These are phyloP conservation scores for Lithobates pipiens DNA, from an alignment of 2,797 vertebrate genomes.

Conservation along the genomic window DNA sequence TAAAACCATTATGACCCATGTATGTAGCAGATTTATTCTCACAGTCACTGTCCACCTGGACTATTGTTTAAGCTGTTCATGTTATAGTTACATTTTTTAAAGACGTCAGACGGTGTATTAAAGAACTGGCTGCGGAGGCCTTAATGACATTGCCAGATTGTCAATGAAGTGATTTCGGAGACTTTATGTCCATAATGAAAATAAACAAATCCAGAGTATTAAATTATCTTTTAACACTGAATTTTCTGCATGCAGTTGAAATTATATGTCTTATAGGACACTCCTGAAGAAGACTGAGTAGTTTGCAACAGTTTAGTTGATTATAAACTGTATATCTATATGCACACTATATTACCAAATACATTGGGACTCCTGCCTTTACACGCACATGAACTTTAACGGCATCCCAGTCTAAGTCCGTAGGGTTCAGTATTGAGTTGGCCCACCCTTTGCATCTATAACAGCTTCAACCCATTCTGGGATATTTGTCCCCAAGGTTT, in stretches of 20 bases:
- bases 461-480: no score
- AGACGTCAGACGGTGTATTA: constrained; percentile 34
- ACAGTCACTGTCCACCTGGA: constrained; percentile 42
- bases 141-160: constrained; percentile 53
- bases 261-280: not conserved
- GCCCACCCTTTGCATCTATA: no score
- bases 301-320: no score
- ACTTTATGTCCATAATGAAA: constrained; percentile 41
- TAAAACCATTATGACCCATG: constrained; percentile 15
- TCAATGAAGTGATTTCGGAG: constrained; percentile 47
- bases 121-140: constrained; percentile 32
- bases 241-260: not conserved
- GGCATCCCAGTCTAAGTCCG: no score
- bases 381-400: no score
- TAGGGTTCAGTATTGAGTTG: no score
- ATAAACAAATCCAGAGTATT: constrained; percentile 42
- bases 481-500: no score
- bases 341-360: no score
- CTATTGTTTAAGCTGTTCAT: constrained; percentile 18
- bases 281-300: not conserved
- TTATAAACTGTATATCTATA: no score
- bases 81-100: constrained; percentile 23
- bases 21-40: not conserved
- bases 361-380: no score
- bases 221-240: constrained; percentile 15